Conservation (phyloP, 2,797 vertebrate genomes). For the Valencia hispanica region DNA sequence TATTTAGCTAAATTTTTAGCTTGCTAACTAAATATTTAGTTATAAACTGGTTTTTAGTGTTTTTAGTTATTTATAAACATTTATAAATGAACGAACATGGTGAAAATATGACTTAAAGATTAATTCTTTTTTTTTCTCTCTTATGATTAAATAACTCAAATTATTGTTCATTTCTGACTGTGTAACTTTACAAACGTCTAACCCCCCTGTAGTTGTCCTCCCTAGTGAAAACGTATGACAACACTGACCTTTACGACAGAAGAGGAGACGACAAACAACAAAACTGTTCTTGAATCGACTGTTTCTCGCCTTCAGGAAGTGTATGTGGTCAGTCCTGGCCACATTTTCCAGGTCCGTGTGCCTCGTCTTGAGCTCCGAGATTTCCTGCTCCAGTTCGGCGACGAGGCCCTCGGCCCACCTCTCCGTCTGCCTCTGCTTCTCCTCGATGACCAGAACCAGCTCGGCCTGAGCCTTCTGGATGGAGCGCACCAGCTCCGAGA, state of each 20-base stretch:
- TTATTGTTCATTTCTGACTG: no score
- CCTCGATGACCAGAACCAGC: slow-evolving; percentile 71
- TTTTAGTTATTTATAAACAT: no score
- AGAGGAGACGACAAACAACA: background rate
- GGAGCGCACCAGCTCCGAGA: slow-evolving; percentile 76
- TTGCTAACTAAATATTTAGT: no score
- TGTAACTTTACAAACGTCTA: no score
- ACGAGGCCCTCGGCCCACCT: slow-evolving; percentile 70
- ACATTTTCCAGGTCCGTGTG: slow-evolving; percentile 76
- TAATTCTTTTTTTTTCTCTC: no score
- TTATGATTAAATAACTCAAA: no score
- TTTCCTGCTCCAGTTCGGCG: slow-evolving; percentile 72
- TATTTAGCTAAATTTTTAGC: no score
- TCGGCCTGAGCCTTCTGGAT: slow-evolving; percentile 79
- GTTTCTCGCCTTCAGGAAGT: slow-evolving; percentile 79
- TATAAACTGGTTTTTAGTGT: no score
- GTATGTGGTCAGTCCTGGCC: slow-evolving; percentile 79
- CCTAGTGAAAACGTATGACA: background rate
- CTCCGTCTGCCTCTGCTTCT: slow-evolving; percentile 77
- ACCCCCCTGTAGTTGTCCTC: no score
- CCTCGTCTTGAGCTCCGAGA: slow-evolving; percentile 71
- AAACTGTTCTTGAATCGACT: background rate
- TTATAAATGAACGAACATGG: no score
- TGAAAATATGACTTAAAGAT: no score
- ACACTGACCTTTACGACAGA: background rate